phyloP scores from a whole-genome alignment of 2,113 vertebrate species.

The Thinocorus orbignyianus region DNA sequence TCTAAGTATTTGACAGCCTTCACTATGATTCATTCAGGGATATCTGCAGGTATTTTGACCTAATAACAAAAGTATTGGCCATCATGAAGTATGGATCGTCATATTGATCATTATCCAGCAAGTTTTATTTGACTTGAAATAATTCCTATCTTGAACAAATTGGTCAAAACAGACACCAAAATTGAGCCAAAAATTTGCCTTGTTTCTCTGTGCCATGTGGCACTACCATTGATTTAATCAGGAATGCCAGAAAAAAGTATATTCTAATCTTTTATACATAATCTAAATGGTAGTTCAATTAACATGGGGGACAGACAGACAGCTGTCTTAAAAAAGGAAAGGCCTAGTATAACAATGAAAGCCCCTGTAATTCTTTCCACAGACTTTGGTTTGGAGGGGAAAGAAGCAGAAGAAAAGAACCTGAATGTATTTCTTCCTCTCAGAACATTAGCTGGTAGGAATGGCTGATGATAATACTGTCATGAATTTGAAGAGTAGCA shows the following conservation, averaged over 20 bases:
- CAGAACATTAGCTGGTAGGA: background rate
- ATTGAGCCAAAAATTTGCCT: background rate
- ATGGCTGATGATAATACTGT: background rate
- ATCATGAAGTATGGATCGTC: background rate
- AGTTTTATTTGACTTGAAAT: background rate
- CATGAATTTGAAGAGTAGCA: background rate
- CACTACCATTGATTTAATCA: background rate
- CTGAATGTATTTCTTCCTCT: background rate
- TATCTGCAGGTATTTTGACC: background rate
- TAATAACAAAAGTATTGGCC: background rate
- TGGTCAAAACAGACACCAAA: background rate
- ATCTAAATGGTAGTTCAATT: background rate
- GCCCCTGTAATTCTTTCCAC: background rate
- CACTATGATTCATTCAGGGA: background rate
- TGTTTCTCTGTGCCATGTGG: background rate
- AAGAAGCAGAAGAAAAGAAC: background rate
- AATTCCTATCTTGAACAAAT: background rate
- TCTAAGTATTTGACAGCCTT: background rate
- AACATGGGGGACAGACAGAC: background rate
- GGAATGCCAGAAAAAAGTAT: background rate
- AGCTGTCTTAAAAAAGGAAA: background rate
- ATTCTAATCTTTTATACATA: background rate
- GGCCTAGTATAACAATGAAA: background rate
- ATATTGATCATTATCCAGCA: background rate
- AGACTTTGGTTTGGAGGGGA: background rate